Evolutionary conservation across 2,113 vertebrate genomes (phyloP).

Genomic region (Scolopax mira): DNA sequence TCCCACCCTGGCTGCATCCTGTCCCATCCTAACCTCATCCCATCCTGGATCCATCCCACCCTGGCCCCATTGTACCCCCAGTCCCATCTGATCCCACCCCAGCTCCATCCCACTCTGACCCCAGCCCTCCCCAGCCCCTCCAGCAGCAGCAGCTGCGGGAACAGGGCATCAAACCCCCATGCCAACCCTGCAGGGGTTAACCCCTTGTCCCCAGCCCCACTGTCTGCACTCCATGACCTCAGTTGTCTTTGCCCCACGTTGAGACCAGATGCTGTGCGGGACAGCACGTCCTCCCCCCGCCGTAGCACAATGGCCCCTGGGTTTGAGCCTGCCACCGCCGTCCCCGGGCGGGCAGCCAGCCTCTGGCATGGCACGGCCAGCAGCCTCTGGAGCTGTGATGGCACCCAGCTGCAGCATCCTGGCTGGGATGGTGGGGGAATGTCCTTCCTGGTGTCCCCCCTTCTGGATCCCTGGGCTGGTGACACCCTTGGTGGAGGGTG

Average conservation of each 20-base stretch:
- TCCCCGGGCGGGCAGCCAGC: not conserved
- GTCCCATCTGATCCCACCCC: not conserved
- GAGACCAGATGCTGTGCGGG: not conserved
- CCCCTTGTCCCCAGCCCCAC: accelerated
- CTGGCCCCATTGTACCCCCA: no score
- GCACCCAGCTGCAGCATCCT: not conserved
- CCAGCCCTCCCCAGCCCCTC: not conserved
- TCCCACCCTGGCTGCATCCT: no score
- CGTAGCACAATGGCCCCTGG: not conserved
- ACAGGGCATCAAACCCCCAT: not conserved
- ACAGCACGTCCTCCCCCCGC: not conserved
- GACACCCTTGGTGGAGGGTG: not conserved
- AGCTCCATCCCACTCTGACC: no score
- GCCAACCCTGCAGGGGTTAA: not conserved
- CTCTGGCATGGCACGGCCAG: not conserved
- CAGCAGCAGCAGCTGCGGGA: not conserved
- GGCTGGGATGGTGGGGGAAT: accelerated
- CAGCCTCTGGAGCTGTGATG: not conserved
- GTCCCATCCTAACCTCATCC: not conserved
- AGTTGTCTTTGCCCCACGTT: not conserved
- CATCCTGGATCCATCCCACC: not conserved
- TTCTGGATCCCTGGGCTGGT: not conserved
- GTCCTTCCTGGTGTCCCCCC: not conserved
- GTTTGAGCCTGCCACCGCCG: not conserved
- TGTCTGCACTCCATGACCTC: not conserved